A percentile compares a stretch with the other conserved stretches of the same genome.
Evolutionary conservation across 2,888 invertebrate genomes (phyloP).

Genomic region (Peribatodes rhomboidaria): DNA sequence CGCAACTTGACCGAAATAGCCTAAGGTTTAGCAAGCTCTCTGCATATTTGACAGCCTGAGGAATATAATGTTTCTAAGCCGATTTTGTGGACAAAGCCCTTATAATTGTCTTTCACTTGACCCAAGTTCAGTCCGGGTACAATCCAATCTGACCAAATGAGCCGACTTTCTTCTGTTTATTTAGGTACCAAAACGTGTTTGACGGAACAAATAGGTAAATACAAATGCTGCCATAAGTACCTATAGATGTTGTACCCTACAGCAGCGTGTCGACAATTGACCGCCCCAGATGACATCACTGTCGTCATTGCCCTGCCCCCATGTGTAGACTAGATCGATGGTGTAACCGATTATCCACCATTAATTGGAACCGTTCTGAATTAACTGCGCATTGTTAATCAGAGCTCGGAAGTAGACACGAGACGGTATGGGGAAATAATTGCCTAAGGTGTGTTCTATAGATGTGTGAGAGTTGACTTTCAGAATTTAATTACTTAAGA

Average conservation of each 20-base stretch:
- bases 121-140: constrained; percentile 10
- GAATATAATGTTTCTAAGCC: no score
- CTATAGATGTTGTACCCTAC: constrained; percentile 5
- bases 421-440: constrained; percentile 24
- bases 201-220: constrained; percentile 18
- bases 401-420: constrained; percentile 25
- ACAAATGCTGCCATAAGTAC: not conserved
- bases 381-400: constrained; percentile 47
- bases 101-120: constrained; percentile 13
- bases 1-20: no score
- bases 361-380: constrained; percentile 40
- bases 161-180: constrained; percentile 21
- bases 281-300: constrained; percentile 51
- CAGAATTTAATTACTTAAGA: no score
- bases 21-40: not conserved
- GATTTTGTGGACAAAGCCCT: constrained; percentile 10
- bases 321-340: constrained; percentile 42
- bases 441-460: constrained; percentile 20
- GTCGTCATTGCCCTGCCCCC: constrained; percentile 50
- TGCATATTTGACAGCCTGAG: not conserved
- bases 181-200: constrained; percentile 16
- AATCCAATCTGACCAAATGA: constrained; percentile 19
- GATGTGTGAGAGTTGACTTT: not conserved
- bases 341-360: constrained; percentile 44
- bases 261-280: constrained; percentile 43